Percentiles rank a stretch among this genome's conserved stretches.
Evolutionary conservation across 2,888 invertebrate genomes (phyloP).

Genomic region (Julus scanicus): DNA sequence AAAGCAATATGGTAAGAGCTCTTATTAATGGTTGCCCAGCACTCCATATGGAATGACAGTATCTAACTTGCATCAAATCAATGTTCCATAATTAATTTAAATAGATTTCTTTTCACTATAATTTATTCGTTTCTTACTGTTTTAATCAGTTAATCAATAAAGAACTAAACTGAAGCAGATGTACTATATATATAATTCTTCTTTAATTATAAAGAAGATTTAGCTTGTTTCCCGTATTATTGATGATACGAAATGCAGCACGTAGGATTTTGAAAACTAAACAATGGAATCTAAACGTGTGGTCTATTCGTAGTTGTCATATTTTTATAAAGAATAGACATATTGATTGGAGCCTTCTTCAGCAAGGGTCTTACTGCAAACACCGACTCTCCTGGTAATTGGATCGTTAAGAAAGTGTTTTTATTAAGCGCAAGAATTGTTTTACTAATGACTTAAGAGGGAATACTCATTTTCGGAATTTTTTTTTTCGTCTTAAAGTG

Average conservation of each 20-base stretch:
- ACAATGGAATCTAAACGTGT: background rate
- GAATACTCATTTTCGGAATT: conserved; percentile 2
- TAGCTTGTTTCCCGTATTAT: no score
- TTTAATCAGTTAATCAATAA: no score
- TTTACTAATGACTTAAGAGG: conserved; percentile 36
- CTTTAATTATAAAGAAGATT: no score
- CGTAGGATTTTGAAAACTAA: background rate
- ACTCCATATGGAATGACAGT: no score
- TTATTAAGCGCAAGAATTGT: conserved; percentile 39
- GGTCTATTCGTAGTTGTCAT: background rate
- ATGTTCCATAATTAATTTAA: no score
- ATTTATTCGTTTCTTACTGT: no score
- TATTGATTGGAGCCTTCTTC: background rate
- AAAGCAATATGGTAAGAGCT: no score
- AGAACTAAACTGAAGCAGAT: no score
- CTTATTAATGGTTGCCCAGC: no score
- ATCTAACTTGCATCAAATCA: no score
- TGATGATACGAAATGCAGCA: background rate
- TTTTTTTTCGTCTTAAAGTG: background rate
- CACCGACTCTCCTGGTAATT: conserved; percentile 1
- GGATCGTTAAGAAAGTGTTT: conserved; percentile 29
- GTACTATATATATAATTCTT: no score
- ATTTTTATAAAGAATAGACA: background rate
- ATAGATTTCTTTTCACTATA: no score
- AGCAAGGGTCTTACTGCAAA: background rate